A percentile compares a stretch with the other conserved stretches of the same genome.
Evolutionary conservation across 1,140 invertebrate genomes (phyloP).

Genomic region (Heliconius himera): DNA sequence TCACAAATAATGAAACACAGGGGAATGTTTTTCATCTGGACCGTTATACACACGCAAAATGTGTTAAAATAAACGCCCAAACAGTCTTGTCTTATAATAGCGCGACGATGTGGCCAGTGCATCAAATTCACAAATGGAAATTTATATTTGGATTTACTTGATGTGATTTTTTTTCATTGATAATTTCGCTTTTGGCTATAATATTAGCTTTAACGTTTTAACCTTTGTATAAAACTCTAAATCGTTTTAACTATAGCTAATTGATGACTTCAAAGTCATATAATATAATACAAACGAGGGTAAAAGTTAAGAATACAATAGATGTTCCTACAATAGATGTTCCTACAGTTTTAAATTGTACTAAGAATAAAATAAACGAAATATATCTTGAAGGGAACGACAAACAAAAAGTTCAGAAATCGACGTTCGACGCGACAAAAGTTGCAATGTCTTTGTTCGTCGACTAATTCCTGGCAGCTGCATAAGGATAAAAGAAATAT

Average conservation of each 20-base stretch:
- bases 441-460: conserved; percentile 71
- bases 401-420: conserved; percentile 71
- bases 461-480: conserved; percentile 72
- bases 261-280: conserved; percentile 28
- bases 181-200: conserved; percentile 33
- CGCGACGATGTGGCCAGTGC: conserved; percentile 75
- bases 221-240: conserved; percentile 13
- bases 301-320: conserved; percentile 38
- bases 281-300: conserved; percentile 12
- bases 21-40: conserved; percentile 79
- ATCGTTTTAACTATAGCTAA: conserved; percentile 22
- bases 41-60: conserved; percentile 78
- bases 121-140: conserved; percentile 71
- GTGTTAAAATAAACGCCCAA: conserved; percentile 81
- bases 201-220: conserved; percentile 19
- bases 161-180: conserved; percentile 71
- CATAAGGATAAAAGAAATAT: conserved; percentile 64
- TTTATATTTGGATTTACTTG: conserved; percentile 66
- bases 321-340: conserved; percentile 62
- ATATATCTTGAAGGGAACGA: conserved; percentile 66
- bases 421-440: conserved; percentile 68
- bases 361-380: conserved; percentile 59
- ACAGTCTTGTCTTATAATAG: conserved; percentile 78
- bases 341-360: conserved; percentile 51
- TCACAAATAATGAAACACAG: conserved; percentile 78